Base-by-base conservation (phyloP, 2,113 vertebrate genomes). In the Neolamprologus sp. region DNA sequence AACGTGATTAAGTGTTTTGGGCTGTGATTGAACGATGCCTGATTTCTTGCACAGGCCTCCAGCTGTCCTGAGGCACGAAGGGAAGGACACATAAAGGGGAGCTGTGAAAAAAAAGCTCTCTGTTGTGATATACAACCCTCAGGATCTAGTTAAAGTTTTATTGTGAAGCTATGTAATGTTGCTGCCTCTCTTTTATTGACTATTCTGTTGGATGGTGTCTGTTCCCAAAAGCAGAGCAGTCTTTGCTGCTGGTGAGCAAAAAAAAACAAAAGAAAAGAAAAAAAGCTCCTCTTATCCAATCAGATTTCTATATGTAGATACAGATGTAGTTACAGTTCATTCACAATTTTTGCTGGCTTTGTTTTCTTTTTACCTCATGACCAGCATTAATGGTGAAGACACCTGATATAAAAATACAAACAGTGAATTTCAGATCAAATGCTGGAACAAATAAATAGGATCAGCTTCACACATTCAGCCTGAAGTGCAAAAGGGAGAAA, bases 91-190 rank as follows among this genome's bases (percentile, higher is more conserved):
- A 71, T 88, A 75, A 88, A 88, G 83, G 63, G 71, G 40, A 85
- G 73, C 57, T 87, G 63, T 86, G 89, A 84, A 92, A 84, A 92
- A 92, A 87, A 87, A 81, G 58, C 63, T 9, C 45, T 86, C 63
- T 80, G 82, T 83, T 60, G 71, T 85, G 75, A 91, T 85, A 84
- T 85, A 87, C 28, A 82, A 87, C 89, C 87, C 85, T 84, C 47
- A 90, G 90, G 91, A 86, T 23, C 57, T 73, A 88, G 83, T 95
- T 90, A 89, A 92, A 88, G 71, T 95, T 95, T 92, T 87, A 94
- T 90, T 91, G 82, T 93, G 63, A 81, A 83, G 71, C 87, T 54
- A 26, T 83, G 81, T 85, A 86, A 80, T 71, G 85, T 68, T 65
- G 85, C 85, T 86, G 89, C 86, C 37, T 92, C 23, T 82, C 28